Evolutionary conservation across 1,140 invertebrate genomes (phyloP), one percentile per base, ranked within the genome.

Genomic region (Bicyclus anynana): DNA sequence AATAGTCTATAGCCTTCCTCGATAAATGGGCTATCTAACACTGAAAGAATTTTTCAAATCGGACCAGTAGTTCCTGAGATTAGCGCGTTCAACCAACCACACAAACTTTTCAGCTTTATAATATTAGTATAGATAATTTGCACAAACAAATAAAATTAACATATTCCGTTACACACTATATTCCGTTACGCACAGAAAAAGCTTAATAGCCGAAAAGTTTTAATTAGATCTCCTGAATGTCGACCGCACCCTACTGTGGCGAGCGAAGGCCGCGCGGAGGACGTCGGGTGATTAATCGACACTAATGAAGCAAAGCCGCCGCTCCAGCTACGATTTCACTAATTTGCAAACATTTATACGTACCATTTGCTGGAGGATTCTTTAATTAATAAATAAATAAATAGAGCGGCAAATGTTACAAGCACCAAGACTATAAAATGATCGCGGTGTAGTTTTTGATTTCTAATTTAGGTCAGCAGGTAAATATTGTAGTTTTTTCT

Each of bases 251-350:
- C 16, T 44, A 44, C 20, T 20, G 5, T 44, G 20, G 40, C 40
- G 7, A 20, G 16, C 44, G 48, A 64, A 51, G 52, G 57, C 52
- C 48, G 37, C 14, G n/a, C 44, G 38, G 50, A 53, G 62, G 62
- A 47, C 61, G 51, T 42, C 27, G 54, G 50, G 56, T 64, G 62
- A 64, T 64, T 59, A 64, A 64, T 64, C 53, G 62, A 55, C 56
- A 59, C 62, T 64, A 64, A 64, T 64, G 62, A 64, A 64, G 48
- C 48, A 38, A 62, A 35, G 35, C 61, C 54, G 29, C 61, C 54
- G 18, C 47, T 37, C 26, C 37, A 13, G 40, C 17, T 58, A 59
- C 56, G 56, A 59, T 59, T 59, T 59, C 42, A 59, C 56, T 52
- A 59, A 59, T 59, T 59, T 52, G 56, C 49, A 59, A 59, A 59